Base-by-base conservation (phyloP, 2,888 invertebrate genomes). In the Napeogenes inachia region DNA sequence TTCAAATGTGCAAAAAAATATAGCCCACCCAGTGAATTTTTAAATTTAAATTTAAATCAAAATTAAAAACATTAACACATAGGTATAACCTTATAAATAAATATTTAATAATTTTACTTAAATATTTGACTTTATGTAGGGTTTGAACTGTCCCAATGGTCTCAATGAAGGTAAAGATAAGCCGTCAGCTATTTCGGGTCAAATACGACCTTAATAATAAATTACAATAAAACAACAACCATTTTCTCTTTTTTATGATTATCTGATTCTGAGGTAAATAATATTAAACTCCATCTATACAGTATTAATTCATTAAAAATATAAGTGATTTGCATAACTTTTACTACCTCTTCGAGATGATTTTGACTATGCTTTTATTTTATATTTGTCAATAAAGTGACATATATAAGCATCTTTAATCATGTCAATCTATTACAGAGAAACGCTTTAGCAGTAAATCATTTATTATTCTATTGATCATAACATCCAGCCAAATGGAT, bases 51-150 rank as follows among this genome's bases (percentile, higher is more conserved):
- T 35, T 35, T 42, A 10, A 50, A 50, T 50, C 5, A n/a, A n/a
- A 50, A 50, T 6, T 30, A 30, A 10, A 30, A 10, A 50, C 5
- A 50, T 4, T 5, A 30, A 50, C 12, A 12, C 30, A 50, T 12
- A 50, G 10, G n/a, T 50, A 30, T 5, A 30, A 30, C 2, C 6
- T 30, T 4, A 10, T 30, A 21, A 50, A 30, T 10, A 30, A 30
- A 50, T 30, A 12, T 64, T 63, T 62, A 60, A 68, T 61, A 63
- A 65, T 70, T 67, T 68, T 64, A 66, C 59, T 62, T 65, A 66
- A 61, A 65, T 55, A 61, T 66, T 63, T 68, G 67, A 68, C 68
- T 68, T 71, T 69, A 71, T 70, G 60, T 64, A 47, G 61, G 67
- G 64, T 59, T 65, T 67, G 66, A 60, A 69, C 61, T 66, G 66